Evolutionary conservation across 2,888 invertebrate genomes (phyloP).

Genomic region (Xestoiulus laeticollis): DNA sequence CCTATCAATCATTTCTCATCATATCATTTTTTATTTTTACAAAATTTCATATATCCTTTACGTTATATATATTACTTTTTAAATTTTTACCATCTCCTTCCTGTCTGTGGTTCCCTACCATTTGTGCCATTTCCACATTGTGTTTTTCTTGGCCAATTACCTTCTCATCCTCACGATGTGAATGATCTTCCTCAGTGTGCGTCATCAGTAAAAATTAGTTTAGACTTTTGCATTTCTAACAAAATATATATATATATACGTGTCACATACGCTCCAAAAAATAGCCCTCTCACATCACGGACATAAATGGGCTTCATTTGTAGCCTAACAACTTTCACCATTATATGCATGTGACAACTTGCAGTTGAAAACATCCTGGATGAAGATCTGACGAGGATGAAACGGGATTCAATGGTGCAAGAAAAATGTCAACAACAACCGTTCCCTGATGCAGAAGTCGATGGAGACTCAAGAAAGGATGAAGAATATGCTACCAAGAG

Average conservation of each 20-base stretch:
- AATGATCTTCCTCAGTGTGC: slow-evolving; percentile 10
- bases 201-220: neutral
- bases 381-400: neutral
- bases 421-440: neutral
- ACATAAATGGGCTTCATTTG: slow-evolving; percentile 2
- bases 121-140: no score
- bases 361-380: neutral
- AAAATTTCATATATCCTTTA: neutral
- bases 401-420: neutral
- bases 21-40: slow-evolving; percentile 11
- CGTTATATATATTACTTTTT: neutral
- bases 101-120: slow-evolving; percentile 15
- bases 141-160: slow-evolving; percentile 4
- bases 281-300: slow-evolving; percentile 9
- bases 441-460: neutral
- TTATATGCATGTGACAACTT: slow-evolving; percentile 18
- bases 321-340: slow-evolving; percentile 26
- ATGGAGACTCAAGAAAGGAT: neutral
- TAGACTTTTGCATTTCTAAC: neutral
- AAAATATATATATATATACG: neutral
- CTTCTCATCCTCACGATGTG: slow-evolving; percentile 26
- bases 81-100: neutral
- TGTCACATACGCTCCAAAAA: slow-evolving; percentile 14
- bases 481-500: neutral
- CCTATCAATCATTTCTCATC: slow-evolving; percentile 26